Evolutionary conservation across 2,113 vertebrate species (phyloP).

Genomic region (Ctenodactylus gundi): DNA sequence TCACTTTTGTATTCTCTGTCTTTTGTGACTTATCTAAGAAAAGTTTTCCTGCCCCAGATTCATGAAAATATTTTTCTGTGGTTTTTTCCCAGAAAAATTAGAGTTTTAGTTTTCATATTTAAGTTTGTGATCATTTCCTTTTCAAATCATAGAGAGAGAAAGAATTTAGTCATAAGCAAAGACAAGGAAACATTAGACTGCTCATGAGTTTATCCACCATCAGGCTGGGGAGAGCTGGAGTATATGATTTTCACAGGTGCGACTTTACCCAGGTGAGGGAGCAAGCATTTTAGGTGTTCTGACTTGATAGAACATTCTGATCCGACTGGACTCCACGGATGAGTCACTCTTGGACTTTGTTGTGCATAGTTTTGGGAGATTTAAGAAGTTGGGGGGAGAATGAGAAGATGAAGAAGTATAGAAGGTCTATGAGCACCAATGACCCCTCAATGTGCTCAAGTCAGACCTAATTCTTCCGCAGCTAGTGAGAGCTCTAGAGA

Average conservation of each 20-base stretch:
- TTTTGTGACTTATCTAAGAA: background rate
- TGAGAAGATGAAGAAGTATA: background rate
- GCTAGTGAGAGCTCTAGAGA: background rate
- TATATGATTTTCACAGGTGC: background rate
- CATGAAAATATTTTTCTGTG: background rate
- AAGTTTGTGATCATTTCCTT: background rate
- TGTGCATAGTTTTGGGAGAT: background rate
- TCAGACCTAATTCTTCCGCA: background rate
- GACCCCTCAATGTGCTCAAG: background rate
- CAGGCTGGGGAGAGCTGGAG: background rate
- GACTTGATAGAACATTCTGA: background rate
- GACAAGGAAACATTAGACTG: background rate
- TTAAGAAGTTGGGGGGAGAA: background rate
- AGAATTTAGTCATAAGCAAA: background rate
- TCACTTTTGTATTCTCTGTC: background rate
- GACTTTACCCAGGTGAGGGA: background rate
- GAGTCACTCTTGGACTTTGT: background rate
- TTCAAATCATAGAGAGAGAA: background rate
- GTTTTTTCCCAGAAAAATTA: background rate
- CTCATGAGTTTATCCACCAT: background rate
- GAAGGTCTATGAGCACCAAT: background rate
- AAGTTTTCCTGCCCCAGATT: background rate
- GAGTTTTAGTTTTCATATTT: background rate
- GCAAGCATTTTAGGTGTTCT: background rate
- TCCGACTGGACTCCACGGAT: background rate